These are phyloP conservation scores for Danaus chrysippus DNA, from an alignment of 2,888 invertebrate genomes.

Conservation along the genomic window DNA sequence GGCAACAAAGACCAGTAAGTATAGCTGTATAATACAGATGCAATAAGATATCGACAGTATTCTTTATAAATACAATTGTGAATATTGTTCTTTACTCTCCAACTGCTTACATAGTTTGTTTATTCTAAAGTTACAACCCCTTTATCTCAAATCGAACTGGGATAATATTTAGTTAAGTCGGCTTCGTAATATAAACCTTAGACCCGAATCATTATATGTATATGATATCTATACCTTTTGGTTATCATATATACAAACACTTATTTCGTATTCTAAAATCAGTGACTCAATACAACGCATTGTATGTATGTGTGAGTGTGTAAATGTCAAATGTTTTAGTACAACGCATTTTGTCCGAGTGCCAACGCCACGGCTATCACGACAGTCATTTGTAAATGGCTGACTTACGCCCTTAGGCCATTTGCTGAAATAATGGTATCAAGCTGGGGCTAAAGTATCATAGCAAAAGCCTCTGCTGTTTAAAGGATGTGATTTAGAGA, in stretches of 20 bases:
- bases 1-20: slow-evolving; percentile 55
- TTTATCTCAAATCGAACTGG: neutral
- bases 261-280: neutral
- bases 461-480: slow-evolving; percentile 25
- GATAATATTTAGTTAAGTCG: neutral
- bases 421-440: slow-evolving; percentile 30
- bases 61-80: slow-evolving; percentile 11
- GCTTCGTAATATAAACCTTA: too few relatives aligned
- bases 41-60: slow-evolving; percentile 18
- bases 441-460: slow-evolving; percentile 28
- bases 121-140: neutral
- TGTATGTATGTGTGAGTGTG: too few relatives aligned
- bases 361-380: slow-evolving; percentile 26
- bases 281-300: neutral
- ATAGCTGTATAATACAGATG: slow-evolving; percentile 37
- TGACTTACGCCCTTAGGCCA: slow-evolving; percentile 29
- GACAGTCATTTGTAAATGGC: slow-evolving; percentile 29
- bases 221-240: too few relatives aligned
- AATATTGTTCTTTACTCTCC: slow-evolving; percentile 8
- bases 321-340: slow-evolving; percentile 6
- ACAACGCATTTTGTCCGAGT: slow-evolving; percentile 25
- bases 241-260: neutral
- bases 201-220: too few relatives aligned
- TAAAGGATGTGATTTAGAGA: slow-evolving; percentile 27
- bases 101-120: neutral